Percentiles rank a stretch among this genome's conserved stretches.
Conservation (phyloP, 2,113 vertebrate species). For the Ahaetulla prasina region DNA sequence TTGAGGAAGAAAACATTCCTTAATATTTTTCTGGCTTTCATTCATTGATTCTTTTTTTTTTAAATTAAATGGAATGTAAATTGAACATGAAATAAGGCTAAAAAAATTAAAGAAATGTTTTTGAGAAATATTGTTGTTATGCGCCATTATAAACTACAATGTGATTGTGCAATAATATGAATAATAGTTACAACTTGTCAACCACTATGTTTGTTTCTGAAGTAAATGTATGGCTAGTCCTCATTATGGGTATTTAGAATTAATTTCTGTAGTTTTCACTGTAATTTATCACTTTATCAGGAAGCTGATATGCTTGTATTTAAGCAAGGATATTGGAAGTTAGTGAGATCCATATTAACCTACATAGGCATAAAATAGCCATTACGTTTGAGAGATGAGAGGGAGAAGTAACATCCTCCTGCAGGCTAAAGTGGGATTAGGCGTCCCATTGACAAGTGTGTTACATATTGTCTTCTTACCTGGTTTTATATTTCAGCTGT, state of each 20-base stretch:
- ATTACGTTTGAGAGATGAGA: background rate
- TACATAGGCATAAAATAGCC: constrained; percentile 28
- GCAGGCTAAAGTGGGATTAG: constrained; percentile 11
- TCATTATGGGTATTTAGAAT: constrained; percentile 4
- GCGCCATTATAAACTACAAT: constrained; percentile 8
- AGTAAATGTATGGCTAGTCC: background rate
- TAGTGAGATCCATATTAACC: constrained; percentile 46
- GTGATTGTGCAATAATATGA: constrained; percentile 33
- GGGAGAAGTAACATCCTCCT: constrained; percentile 8
- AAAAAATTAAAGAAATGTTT: background rate
- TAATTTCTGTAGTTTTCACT: constrained; percentile 25
- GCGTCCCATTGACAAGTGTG: constrained; percentile 24
- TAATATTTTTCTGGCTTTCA: background rate
- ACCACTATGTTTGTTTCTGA: constrained; percentile 20
- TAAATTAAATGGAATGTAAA: background rate
- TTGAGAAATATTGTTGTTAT: background rate
- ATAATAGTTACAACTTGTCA: constrained; percentile 34
- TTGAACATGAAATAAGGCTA: background rate
- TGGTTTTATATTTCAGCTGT: constrained; percentile 34
- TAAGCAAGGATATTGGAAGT: constrained; percentile 46
- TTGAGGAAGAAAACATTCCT: too few species aligned
- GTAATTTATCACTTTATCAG: background rate
- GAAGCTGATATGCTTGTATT: constrained; percentile 49
- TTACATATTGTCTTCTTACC: constrained; percentile 39
- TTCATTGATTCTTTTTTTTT: background rate